Conservation (phyloP, 2,113 vertebrate genomes). For the Xenopus borealis region DNA sequence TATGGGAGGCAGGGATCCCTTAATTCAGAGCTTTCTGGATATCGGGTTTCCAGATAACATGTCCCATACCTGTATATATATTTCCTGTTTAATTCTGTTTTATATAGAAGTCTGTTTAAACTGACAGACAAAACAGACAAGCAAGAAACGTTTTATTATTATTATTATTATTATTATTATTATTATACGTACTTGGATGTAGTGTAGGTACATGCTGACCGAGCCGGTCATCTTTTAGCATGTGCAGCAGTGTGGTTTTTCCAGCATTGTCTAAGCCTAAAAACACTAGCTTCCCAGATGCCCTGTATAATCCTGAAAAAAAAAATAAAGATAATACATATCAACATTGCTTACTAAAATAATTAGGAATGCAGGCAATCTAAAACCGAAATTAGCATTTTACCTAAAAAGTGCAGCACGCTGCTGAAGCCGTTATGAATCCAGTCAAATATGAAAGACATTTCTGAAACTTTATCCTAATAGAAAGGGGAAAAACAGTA, state of each 20-base stretch:
- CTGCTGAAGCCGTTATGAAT: constrained; percentile 93
- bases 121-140: too few relatives aligned
- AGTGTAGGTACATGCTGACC: constrained; percentile 93
- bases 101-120: too few relatives aligned
- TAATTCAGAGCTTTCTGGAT: too few relatives aligned
- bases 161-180: background rate
- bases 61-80: too few relatives aligned
- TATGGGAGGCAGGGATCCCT: too few relatives aligned
- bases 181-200: constrained; percentile 83
- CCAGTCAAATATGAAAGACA: constrained; percentile 97
- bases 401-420: constrained; percentile 93
- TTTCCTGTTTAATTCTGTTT: too few relatives aligned
- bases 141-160: too few relatives aligned
- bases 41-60: too few relatives aligned
- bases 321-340: constrained; percentile 11
- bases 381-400: rapidly evolving
- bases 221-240: constrained; percentile 95
- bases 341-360: background rate
- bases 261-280: constrained; percentile 95
- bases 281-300: constrained; percentile 92
- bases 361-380: background rate
- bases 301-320: constrained; percentile 85
- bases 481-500: background rate
- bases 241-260: constrained; percentile 95
- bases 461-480: constrained; percentile 58